Percentiles rank a stretch among this genome's conserved stretches.
Evolutionary conservation across 2,888 invertebrate genomes (phyloP).

Genomic region (Papilio protenor): DNA sequence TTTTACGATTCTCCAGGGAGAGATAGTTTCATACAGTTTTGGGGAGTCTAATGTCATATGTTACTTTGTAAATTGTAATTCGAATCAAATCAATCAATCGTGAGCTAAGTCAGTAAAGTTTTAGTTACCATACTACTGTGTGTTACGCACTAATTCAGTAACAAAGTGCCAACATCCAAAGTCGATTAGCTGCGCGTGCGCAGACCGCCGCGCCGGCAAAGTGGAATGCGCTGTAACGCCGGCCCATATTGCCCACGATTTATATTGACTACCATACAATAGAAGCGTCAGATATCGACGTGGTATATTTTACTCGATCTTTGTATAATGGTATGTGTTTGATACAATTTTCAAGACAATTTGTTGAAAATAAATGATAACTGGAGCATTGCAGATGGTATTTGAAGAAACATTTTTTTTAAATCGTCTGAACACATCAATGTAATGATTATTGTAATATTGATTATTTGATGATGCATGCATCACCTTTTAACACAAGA

Average conservation of each 20-base stretch:
- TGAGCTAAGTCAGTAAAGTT: slow-evolving; percentile 34
- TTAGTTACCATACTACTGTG: not conserved
- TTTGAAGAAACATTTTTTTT: not conserved
- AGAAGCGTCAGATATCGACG: slow-evolving; percentile 47
- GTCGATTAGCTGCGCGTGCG: slow-evolving; percentile 60
- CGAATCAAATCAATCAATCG: not conserved
- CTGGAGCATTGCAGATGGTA: not conserved
- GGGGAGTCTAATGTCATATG: not conserved
- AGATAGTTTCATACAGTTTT: no score
- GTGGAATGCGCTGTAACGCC: slow-evolving; percentile 64
- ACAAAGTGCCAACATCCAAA: slow-evolving; percentile 56
- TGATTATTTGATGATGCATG: not conserved
- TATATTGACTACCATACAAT: slow-evolving; percentile 57
- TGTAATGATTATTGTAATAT: not conserved
- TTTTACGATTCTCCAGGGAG: no score
- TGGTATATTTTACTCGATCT: slow-evolving; percentile 26
- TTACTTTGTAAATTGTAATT: not conserved
- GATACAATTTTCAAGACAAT: not conserved
- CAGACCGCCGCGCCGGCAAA: slow-evolving; percentile 48
- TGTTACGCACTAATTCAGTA: slow-evolving; percentile 40
- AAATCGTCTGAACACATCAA: not conserved
- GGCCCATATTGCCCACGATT: slow-evolving; percentile 55
- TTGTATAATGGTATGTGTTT: not conserved
- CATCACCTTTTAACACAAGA: no score
- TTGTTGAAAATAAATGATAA: not conserved